Evolutionary conservation across 2,888 invertebrate genomes (phyloP), one percentile per base, ranked within the genome.

Genomic region (Heliothis peltigera): DNA sequence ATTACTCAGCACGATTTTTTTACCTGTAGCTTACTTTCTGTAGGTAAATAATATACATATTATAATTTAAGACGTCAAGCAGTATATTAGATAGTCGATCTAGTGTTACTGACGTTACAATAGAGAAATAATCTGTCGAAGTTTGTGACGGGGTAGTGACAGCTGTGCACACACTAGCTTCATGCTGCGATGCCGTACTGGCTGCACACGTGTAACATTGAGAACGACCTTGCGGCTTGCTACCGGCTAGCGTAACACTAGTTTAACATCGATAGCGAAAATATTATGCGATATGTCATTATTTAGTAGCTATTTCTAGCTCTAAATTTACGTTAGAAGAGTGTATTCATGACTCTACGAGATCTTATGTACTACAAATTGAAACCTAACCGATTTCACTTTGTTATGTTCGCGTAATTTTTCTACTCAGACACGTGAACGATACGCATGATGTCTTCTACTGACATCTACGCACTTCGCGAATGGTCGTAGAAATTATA

Each of bases 211-310:
- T 84, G 88, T 90, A 90, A 88, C 92, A 92, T 92, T 91, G 90
- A 89, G 78, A 84, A 82, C 90, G 93, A 91, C 93, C 92, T 94
- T 92, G 92, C 83, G 67, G 89, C 85, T 82, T 84, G 89, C 89
- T 91, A 89, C 86, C 84, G 86, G 77, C 84, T 84, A 76, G 81
- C 70, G 79, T 84, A 78, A 78, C 76, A 71, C 75, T 68, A 64
- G 60, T 74, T 66, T 75, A 81, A 64, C 76, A 75, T 74, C 84
- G 75, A 79, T 86, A 85, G 74, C 80, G 74, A 81, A 85, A 81
- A 83, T 69, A 64, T 75, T 64, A 54, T 42, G 51, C 49, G 22
- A 28, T 35, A 19, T 39, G 28, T 59, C 52, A 58, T 58, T n/a
- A n/a, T n/a, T n/a, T n/a, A n/a, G n/a, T n/a, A n/a, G n/a, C n/a